Conservation (phyloP, 2,113 vertebrate genomes). For the Scomber scombrus region DNA sequence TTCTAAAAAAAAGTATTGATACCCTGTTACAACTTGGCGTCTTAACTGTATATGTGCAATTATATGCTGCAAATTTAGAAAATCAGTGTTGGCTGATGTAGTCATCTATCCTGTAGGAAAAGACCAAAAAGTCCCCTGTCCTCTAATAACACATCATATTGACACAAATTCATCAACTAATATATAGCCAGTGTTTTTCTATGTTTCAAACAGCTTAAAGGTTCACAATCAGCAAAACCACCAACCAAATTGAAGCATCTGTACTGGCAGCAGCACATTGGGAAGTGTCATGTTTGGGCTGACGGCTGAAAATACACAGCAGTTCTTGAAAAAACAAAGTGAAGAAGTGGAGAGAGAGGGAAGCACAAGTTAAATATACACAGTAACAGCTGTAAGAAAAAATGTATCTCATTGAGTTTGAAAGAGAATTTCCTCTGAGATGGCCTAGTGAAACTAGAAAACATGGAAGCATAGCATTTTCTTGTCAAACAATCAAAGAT, state of each 20-base stretch:
- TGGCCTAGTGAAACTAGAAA: slow-evolving; percentile 12
- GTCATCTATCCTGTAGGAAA: background rate
- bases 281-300: slow-evolving; percentile 38
- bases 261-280: slow-evolving; percentile 32
- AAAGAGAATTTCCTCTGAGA: slow-evolving; percentile 35
- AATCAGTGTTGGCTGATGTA: background rate
- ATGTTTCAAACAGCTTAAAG: background rate
- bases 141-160: background rate
- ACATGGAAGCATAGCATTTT: slow-evolving; percentile 33
- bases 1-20: too few relatives aligned
- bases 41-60: too few relatives aligned
- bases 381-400: slow-evolving; percentile 5
- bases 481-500: slow-evolving; percentile 40
- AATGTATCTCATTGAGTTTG: slow-evolving; percentile 12
- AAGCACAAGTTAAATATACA: slow-evolving; percentile 22
- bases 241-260: slow-evolving; percentile 41
- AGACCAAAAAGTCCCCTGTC: background rate
- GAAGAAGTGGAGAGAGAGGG: background rate
- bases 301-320: slow-evolving; percentile 35
- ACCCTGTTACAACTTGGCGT: too few relatives aligned
- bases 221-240: slow-evolving; percentile 15
- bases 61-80: background rate
- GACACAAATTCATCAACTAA: background rate
- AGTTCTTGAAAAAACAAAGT: slow-evolving; percentile 18
- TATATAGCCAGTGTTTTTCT: background rate